Conservation (phyloP, 1,140 invertebrate species). For the Megalopta genalis region DNA sequence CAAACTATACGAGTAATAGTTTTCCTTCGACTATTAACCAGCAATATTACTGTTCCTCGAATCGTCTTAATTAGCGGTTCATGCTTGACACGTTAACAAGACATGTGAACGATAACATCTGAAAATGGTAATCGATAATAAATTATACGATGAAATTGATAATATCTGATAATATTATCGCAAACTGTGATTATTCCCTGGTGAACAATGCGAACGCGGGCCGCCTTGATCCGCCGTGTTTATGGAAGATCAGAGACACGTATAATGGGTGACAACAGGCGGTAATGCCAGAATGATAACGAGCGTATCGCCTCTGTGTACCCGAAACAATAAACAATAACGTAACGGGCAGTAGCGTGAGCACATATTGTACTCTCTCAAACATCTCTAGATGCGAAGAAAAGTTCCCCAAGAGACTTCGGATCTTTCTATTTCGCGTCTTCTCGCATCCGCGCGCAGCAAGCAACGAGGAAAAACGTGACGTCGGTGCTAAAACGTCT, state of each 20-base stretch:
- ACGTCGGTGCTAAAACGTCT: background rate
- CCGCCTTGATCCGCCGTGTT: background rate
- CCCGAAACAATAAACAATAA: background rate
- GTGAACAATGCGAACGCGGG: background rate
- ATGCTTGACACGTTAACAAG: too few relatives aligned
- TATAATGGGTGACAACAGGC: too few relatives aligned
- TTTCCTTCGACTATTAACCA: too few relatives aligned
- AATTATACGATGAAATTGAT: background rate
- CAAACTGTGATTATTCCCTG: background rate
- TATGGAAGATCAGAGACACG: background rate
- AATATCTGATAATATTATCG: background rate
- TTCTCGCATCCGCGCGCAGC: background rate
- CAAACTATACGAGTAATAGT: too few relatives aligned
- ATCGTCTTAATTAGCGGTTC: too few relatives aligned
- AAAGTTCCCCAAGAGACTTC: background rate
- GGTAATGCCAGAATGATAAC: background rate
- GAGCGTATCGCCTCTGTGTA: background rate
- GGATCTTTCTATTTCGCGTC: background rate
- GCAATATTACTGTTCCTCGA: too few relatives aligned
- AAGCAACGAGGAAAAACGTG: background rate
- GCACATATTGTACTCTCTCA: background rate
- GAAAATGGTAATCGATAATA: background rate
- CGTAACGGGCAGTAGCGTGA: background rate
- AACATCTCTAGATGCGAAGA: too few relatives aligned
- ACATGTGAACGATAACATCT: too few relatives aligned